These are phyloP conservation scores for Cirrhinus mrigala DNA, from an alignment of 2,797 vertebrate species.

Conservation along the genomic window DNA sequence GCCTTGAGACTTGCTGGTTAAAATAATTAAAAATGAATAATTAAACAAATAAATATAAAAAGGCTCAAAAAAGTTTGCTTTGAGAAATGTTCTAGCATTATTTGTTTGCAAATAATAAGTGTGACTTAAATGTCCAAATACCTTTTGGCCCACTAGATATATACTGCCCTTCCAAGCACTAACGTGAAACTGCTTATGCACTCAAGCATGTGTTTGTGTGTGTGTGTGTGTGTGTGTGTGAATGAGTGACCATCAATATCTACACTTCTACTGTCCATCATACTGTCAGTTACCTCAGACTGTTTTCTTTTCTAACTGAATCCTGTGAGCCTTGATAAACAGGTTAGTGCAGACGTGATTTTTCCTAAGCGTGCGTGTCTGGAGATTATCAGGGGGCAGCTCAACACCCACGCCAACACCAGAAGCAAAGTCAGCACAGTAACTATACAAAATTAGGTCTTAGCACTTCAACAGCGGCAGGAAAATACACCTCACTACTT, in stretches of 20 bases:
- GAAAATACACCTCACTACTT: conserved; percentile 35
- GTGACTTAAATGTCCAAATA: not conserved
- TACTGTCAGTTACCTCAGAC: conserved; percentile 67
- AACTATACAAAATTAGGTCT: conserved; percentile 52
- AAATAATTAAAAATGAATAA: not conserved
- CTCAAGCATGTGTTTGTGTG: not conserved
- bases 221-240: not conserved
- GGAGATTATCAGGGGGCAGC: conserved; percentile 46
- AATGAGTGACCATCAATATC: not conserved
- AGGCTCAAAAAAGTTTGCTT: not conserved
- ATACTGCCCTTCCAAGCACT: not conserved
- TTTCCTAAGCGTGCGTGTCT: conserved; percentile 39
- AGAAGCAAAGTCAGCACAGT: conserved; percentile 44
- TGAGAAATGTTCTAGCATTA: not conserved
- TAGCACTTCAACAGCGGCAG: conserved; percentile 34
- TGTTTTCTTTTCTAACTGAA: conserved; percentile 64
- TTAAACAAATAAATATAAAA: not conserved
- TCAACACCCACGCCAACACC: conserved; percentile 10
- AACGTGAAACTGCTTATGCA: not conserved
- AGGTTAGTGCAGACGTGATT: conserved; percentile 74
- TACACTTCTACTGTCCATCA: conserved; percentile 30
- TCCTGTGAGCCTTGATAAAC: conserved; percentile 73
- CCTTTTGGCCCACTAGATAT: not conserved
- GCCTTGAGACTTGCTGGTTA: not conserved
- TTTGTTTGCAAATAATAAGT: not conserved